Evolutionary conservation across 2,797 vertebrate genomes (phyloP), one percentile per base, ranked within the genome.

Genomic region (Eupleurogrammus muticus): DNA sequence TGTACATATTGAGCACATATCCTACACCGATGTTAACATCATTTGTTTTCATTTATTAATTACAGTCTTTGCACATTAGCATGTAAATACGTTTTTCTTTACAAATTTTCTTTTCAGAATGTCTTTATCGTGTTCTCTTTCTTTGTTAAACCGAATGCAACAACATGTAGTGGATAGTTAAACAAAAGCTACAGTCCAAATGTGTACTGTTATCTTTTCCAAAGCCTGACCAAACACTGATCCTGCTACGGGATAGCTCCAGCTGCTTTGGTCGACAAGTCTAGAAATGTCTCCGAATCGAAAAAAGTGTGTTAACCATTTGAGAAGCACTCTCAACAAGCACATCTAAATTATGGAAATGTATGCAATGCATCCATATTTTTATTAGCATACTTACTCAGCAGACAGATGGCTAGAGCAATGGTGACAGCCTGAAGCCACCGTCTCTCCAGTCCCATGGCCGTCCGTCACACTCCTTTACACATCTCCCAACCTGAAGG

Each of bases 361-460:
- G 19, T 47, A 73, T 76, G 72, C 23, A 1, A 55, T 70, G 44
- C 42, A 54, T 86, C 76, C 58, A 76, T 83, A 59, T 83, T 73
- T 46, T 19, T 56, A 84, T 87, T 73, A 74, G 80, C 67, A 77
- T 87, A 94, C 94, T 94, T 84, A 95, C 94, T 66, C 68, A 93
- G 83, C 82, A 94, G 84, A 92, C 88, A 93, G 81, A 94, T 83
- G 84, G 87, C 88, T 70, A 91, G 73, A 83, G 88, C 84, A 67
- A 86, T 50, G 80, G 84, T 90, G 89, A 94, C 85, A 90, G 89
- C 89, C 82, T 89, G 90, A 88, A 92, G 88, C 92, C 94, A 90
- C 84, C 85, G 90, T 87, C 89, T 90, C 89, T 92, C 90, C 88
- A 83, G 87, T 92, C 93, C 93, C 94, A 95, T 95, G 92, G 92